A percentile compares a stretch with the other conserved stretches of the same genome.
These are phyloP conservation scores for Zelleria hepariella DNA, from an alignment of 2,888 invertebrate genomes.

Conservation along the genomic window DNA sequence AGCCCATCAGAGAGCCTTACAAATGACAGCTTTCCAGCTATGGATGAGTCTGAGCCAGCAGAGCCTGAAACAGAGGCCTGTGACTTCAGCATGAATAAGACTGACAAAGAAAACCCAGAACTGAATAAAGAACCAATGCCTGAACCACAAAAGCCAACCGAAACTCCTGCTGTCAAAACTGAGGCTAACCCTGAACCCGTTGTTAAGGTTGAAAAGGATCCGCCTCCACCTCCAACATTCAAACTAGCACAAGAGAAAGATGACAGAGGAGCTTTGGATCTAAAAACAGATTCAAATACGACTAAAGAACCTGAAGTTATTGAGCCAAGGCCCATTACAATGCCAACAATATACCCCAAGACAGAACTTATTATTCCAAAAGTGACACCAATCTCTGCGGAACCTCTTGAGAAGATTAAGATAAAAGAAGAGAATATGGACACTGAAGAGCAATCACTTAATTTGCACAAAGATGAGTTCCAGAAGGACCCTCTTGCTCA, in stretches of 20 bases:
- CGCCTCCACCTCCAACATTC: conserved; percentile 34
- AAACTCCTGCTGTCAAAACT: conserved; percentile 40
- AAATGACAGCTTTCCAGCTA: conserved; percentile 87
- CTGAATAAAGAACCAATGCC: conserved; percentile 48
- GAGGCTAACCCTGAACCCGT: conserved; percentile 41
- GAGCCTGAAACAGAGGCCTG: conserved; percentile 62
- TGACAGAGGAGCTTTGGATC: conserved; percentile 47
- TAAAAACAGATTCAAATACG: conserved; percentile 48
- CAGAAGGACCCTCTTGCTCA: conserved; percentile 62
- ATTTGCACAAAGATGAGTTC: conserved; percentile 59
- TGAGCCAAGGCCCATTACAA: conserved; percentile 38
- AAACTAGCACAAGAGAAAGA: conserved; percentile 48
- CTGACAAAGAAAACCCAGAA: conserved; percentile 52
- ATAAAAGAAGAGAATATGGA: conserved; percentile 64
- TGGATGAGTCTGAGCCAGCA: conserved; percentile 76
- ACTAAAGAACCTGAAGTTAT: conserved; percentile 38
- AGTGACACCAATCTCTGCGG: conserved; percentile 68
- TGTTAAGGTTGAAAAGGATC: conserved; percentile 55
- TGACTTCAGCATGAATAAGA: conserved; percentile 63
- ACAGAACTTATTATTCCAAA: conserved; percentile 76
- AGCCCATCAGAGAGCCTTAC: conserved; percentile 89
- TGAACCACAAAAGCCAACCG: conserved; percentile 44
- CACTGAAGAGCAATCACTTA: conserved; percentile 51
- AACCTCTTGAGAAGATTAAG: conserved; percentile 61
- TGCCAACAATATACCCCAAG: conserved; percentile 60